A percentile compares a stretch with the other conserved stretches of the same genome.
These are phyloP conservation scores for Augochlora pura DNA, from an alignment of 1,140 invertebrate species.

Conservation along the genomic window DNA sequence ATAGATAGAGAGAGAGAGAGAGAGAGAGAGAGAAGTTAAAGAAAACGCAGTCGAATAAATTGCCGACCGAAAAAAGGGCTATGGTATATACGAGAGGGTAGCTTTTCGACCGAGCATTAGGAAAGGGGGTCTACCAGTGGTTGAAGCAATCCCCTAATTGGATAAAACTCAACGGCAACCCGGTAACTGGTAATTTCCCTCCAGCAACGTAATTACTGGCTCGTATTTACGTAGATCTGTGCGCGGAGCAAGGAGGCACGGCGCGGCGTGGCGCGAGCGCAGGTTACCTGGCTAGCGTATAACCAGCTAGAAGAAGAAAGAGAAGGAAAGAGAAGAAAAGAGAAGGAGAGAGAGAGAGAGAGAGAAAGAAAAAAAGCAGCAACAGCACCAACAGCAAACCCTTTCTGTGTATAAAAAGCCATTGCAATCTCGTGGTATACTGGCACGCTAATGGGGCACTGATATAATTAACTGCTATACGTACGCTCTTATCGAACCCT, in stretches of 20 bases:
- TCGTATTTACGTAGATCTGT: conserved; percentile 62
- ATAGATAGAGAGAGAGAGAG: too few relatives aligned
- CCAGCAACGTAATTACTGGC: conserved; percentile 64
- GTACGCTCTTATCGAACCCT: conserved; percentile 61
- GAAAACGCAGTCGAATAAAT: conserved; percentile 39
- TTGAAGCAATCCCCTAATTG: conserved; percentile 63
- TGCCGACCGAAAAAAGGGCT: background rate
- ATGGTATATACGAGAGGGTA: conserved; percentile 4
- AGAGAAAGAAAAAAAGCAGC: conserved; percentile 36
- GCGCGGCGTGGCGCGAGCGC: conserved; percentile 3
- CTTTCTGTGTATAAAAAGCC: conserved; percentile 61
- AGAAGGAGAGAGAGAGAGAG: too few relatives aligned
- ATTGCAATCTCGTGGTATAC: conserved; percentile 66
- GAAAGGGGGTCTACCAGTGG: conserved; percentile 11
- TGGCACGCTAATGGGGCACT: conserved; percentile 67
- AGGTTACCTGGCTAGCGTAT: conserved; percentile 31
- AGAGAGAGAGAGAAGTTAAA: background rate
- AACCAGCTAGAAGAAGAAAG: conserved; percentile 34
- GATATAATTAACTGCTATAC: conserved; percentile 68
- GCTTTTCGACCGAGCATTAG: conserved; percentile 28
- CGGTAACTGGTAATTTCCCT: conserved; percentile 66
- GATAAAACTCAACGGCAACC: conserved; percentile 56
- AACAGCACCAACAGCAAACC: conserved; percentile 39
- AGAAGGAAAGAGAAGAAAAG: too few relatives aligned
- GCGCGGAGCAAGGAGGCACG: conserved; percentile 32